phyloP scores from a whole-genome alignment of 2,888 invertebrate genomes.

The Margaritifera margaritifera region DNA sequence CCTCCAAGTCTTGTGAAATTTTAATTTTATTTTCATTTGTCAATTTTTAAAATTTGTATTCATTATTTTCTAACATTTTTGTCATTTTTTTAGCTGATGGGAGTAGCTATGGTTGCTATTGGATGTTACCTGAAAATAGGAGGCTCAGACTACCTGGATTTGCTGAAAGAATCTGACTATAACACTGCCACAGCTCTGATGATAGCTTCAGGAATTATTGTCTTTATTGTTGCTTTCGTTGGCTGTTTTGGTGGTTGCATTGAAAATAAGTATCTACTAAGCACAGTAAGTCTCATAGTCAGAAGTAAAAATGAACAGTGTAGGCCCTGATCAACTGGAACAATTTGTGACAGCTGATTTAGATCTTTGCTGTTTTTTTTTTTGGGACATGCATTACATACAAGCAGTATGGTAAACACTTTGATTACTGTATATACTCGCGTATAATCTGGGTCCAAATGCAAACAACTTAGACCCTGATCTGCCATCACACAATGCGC shows the following conservation, averaged over 20 bases:
- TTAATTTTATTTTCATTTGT: too few relatives aligned
- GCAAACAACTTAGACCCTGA: too few relatives aligned
- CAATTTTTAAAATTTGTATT: slow-evolving; percentile 28
- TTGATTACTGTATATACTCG: too few relatives aligned
- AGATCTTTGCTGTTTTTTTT: too few relatives aligned
- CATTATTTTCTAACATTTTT: slow-evolving; percentile 28
- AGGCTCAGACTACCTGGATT: slow-evolving; percentile 80
- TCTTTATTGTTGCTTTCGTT: slow-evolving; percentile 84
- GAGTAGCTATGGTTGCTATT: slow-evolving; percentile 83
- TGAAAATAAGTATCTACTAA: slow-evolving; percentile 84
- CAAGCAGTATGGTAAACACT: too few relatives aligned
- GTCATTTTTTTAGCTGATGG: slow-evolving; percentile 77
- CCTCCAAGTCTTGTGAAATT: too few relatives aligned
- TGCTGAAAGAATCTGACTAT: slow-evolving; percentile 81
- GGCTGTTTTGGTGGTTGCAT: slow-evolving; percentile 89
- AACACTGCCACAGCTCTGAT: slow-evolving; percentile 84
- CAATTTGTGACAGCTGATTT: too few relatives aligned
- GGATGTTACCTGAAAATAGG: slow-evolving; percentile 84
- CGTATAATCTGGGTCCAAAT: too few relatives aligned
- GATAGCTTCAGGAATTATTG: slow-evolving; percentile 82
- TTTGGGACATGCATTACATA: too few relatives aligned
- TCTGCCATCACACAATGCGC: too few relatives aligned
- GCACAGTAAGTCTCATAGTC: slow-evolving; percentile 77
- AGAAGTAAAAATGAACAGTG: too few relatives aligned
- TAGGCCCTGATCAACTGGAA: too few relatives aligned